These are phyloP conservation scores for Philypnodon macrostomus DNA, from an alignment of 2,797 vertebrate species.

Conservation along the genomic window DNA sequence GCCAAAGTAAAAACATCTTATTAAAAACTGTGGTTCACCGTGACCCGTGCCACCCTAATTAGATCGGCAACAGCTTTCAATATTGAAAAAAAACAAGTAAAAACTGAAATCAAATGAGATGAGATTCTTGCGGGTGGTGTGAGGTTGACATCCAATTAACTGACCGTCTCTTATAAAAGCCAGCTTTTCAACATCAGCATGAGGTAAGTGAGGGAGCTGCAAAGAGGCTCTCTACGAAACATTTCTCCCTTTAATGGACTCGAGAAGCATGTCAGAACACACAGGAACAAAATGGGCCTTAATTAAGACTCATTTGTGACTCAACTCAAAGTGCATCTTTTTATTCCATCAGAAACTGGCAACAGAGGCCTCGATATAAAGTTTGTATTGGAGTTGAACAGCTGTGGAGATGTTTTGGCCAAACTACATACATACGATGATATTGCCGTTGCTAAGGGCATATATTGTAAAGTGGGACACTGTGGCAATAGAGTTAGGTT, in stretches of 20 bases:
- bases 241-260: background rate
- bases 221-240: background rate
- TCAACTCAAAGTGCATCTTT: background rate
- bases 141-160: conserved; percentile 9
- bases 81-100: conserved; percentile 5
- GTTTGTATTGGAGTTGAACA: background rate
- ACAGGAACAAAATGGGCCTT: conserved; percentile 1
- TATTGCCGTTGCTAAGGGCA: no score
- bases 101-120: background rate
- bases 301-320: background rate
- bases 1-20: no score
- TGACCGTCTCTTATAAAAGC: background rate
- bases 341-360: background rate
- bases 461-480: no score
- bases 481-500: no score
- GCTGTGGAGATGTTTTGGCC: no score
- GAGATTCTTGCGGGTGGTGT: background rate
- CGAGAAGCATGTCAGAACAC: background rate
- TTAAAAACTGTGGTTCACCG: no score
- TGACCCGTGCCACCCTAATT: no score
- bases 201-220: conserved; percentile 1
- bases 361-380: background rate
- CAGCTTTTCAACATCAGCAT: background rate
- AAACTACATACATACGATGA: no score
- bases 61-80: background rate